Conservation (phyloP, 2,113 vertebrate species). For the Toxotes chatareus region DNA sequence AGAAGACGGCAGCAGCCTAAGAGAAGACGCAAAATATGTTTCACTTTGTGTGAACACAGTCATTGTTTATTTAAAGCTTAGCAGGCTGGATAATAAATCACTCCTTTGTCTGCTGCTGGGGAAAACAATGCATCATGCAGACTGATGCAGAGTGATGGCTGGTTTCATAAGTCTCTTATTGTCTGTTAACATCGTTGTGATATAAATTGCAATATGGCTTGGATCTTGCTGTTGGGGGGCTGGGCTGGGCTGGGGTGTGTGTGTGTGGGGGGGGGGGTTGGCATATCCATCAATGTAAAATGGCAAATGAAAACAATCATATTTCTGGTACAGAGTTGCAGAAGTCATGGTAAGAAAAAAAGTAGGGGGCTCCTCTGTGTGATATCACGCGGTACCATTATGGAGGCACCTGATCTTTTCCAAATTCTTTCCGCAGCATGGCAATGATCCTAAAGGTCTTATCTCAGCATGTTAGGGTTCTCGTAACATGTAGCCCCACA, state of each 20-base stretch:
- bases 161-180: neutral
- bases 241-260: neutral
- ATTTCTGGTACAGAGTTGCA: neutral
- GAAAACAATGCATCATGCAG: conserved; percentile 9
- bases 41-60: neutral
- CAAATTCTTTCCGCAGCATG: too few relatives aligned
- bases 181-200: conserved; percentile 1
- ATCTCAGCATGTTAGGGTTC: conserved; percentile 42
- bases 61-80: conserved; percentile 33
- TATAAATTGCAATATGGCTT: neutral
- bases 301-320: neutral
- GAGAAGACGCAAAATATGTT: neutral
- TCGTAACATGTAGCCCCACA: conserved; percentile 3
- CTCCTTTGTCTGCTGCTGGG: conserved; percentile 7
- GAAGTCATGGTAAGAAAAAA: neutral
- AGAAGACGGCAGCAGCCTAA: conserved; percentile 4
- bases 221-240: neutral
- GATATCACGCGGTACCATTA: too few relatives aligned
- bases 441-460: conserved; percentile 13
- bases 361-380: too few relatives aligned
- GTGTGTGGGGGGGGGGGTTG: too few relatives aligned
- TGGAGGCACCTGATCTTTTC: too few relatives aligned
- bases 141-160: neutral
- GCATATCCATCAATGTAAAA: neutral
- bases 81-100: conserved; percentile 42